These are phyloP conservation scores for Sciurus vulgaris DNA, from an alignment of 2,797 vertebrate species.

Conservation along the genomic window DNA sequence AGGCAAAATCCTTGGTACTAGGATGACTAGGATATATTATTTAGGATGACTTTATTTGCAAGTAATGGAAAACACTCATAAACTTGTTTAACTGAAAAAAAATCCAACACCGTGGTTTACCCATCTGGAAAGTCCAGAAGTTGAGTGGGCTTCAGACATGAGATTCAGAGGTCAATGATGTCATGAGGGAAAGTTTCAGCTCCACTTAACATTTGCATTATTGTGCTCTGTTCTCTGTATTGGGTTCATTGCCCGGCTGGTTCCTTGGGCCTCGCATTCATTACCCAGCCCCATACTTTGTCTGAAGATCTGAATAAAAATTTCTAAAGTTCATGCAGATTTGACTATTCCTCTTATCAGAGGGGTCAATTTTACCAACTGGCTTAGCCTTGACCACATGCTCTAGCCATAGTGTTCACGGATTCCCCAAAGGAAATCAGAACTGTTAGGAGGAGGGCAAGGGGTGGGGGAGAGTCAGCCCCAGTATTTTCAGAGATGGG, in stretches of 20 bases:
- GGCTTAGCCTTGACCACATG: not conserved
- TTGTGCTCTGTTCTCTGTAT: not conserved
- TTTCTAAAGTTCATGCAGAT: not conserved
- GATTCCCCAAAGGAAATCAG: not conserved
- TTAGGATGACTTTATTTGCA: slow-evolving; percentile 16
- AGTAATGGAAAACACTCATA: not conserved
- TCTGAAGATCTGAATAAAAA: not conserved
- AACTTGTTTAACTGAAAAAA: not conserved
- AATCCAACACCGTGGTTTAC: not conserved
- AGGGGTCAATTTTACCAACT: not conserved
- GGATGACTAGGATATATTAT: not conserved
- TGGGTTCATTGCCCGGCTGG: not conserved
- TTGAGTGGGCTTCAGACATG: not conserved
- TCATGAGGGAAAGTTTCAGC: not conserved
- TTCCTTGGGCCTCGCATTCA: not conserved
- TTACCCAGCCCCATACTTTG: not conserved
- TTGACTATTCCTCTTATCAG: not conserved
- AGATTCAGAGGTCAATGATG: not conserved
- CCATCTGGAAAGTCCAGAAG: not conserved
- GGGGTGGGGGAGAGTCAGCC: not conserved
- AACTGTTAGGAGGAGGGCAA: not conserved
- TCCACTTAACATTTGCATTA: not conserved
- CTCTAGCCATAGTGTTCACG: not conserved
- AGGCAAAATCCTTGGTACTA: not conserved
- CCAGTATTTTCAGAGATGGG: not conserved